These are phyloP conservation scores for Rattus norvegicus DNA, from an alignment of 2,113 vertebrate genomes.

Conservation along the genomic window GRCr8 NC_086019.1:50692501-50693000, in stretches of 20 bases:
- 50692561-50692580: background rate
- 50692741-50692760: background rate
- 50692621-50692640: background rate
- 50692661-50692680: background rate
- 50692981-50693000: background rate
- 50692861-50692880: background rate
- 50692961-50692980: background rate
- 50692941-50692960: background rate
- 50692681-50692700: background rate
- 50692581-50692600: background rate
- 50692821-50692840: background rate
- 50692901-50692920: background rate
- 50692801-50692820: background rate
- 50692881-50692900: background rate
- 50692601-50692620: background rate
- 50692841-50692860: background rate
- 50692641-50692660: background rate
- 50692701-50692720: background rate
- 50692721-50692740: background rate
- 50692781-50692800: background rate
- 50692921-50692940: background rate
- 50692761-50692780: no score
- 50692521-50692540: background rate
- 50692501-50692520: background rate
- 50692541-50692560: background rate